phyloP scores from a whole-genome alignment of 2,888 invertebrate species.

The Xanthorhoe spadicearia region DNA sequence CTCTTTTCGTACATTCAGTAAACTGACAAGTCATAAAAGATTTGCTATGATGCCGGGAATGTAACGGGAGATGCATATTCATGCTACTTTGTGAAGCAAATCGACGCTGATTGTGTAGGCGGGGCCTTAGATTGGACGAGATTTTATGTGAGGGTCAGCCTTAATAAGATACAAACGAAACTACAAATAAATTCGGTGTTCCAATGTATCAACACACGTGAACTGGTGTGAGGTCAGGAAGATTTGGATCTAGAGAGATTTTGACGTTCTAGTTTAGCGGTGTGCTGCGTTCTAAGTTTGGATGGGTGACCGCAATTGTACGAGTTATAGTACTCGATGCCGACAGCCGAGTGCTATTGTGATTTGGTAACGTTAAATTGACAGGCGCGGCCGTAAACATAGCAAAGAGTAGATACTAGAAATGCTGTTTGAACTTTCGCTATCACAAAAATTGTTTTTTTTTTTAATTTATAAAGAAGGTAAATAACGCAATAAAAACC shows the following conservation, averaged over 20 bases:
- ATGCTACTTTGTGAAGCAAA: slow-evolving; percentile 42
- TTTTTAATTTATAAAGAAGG: too few species aligned
- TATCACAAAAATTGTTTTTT: too few species aligned
- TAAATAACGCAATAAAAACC: too few species aligned
- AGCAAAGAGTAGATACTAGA: too few species aligned
- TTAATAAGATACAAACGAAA: slow-evolving; percentile 16
- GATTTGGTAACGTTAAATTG: too few species aligned
- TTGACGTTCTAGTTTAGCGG: not conserved
- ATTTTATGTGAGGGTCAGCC: slow-evolving; percentile 23
- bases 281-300: too few species aligned
- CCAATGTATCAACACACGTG: not conserved
- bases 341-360: too few species aligned
- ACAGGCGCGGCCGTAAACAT: too few species aligned
- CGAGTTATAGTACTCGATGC: too few species aligned
- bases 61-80: slow-evolving; percentile 39
- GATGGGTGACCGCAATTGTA: too few species aligned
- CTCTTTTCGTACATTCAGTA: too few species aligned
- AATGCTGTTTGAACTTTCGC: too few species aligned
- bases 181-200: slow-evolving; percentile 11
- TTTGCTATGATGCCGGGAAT: slow-evolving; percentile 3
- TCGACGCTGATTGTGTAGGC: slow-evolving; percentile 31
- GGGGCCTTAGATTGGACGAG: slow-evolving; percentile 12
- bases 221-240: not conserved
- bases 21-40: not conserved
- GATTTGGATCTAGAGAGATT: not conserved